Evolutionary conservation across 2,888 invertebrate species (phyloP).

Genomic region (Archips crataeganus): DNA sequence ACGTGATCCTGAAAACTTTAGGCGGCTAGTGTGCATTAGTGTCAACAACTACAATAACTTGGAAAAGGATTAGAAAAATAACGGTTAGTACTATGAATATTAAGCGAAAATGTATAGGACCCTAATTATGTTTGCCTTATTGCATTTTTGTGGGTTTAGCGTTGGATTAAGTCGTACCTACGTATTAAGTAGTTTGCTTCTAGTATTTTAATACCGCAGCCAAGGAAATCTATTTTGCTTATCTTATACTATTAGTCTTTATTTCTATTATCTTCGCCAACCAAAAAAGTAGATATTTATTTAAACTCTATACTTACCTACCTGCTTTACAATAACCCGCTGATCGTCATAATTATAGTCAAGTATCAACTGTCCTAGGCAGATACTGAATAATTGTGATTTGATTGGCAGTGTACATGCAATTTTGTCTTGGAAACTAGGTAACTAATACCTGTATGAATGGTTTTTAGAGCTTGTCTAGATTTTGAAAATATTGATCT

Average conservation of each 20-base stretch:
- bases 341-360: too few species aligned
- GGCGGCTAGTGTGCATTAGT: not conserved
- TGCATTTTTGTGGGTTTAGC: slow-evolving; percentile 27
- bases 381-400: too few species aligned
- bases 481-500: not conserved
- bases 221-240: not conserved
- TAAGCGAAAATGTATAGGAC: not conserved
- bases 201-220: not conserved
- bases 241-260: not conserved
- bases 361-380: not conserved
- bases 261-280: too few species aligned
- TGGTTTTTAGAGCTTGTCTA: too few species aligned
- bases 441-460: too few species aligned
- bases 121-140: slow-evolving; percentile 16
- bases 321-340: too few species aligned
- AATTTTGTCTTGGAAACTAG: too few species aligned
- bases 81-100: not conserved
- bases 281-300: slow-evolving; percentile 1
- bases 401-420: too few species aligned
- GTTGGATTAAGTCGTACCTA: not conserved
- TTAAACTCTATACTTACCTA: too few species aligned
- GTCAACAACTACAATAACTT: not conserved
- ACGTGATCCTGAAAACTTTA: not conserved
- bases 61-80: not conserved
- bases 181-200: not conserved